Percentiles rank a stretch among this genome's conserved stretches.
These are phyloP conservation scores for Buathra laborator DNA, from an alignment of 2,888 invertebrate genomes.

Conservation along the genomic window DNA sequence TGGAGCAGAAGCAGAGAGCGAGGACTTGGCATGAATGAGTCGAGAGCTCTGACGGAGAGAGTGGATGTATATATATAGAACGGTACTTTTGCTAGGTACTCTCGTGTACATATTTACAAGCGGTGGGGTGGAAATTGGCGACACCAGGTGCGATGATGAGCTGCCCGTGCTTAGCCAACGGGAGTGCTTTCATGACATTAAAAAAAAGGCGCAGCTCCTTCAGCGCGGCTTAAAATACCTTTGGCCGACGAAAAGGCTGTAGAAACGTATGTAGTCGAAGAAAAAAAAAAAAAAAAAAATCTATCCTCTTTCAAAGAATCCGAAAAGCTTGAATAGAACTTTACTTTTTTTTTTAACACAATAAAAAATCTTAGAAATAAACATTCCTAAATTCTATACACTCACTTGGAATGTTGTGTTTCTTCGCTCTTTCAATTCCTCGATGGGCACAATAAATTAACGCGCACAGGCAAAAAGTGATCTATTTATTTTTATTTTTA, in stretches of 20 bases:
- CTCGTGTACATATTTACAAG: conserved; percentile 61
- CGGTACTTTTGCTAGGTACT: conserved; percentile 24
- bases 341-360: not conserved
- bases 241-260: not conserved
- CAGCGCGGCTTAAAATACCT: conserved; percentile 18
- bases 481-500: conserved; percentile 7
- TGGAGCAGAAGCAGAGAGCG: not conserved
- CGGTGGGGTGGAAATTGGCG: conserved; percentile 53
- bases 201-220: conserved; percentile 27
- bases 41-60: conserved; percentile 5
- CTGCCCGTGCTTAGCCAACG: conserved; percentile 31
- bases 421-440: conserved; percentile 51
- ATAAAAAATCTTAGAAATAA: not conserved
- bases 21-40: conserved; percentile 47
- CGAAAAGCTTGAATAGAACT: not conserved
- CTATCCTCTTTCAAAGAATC: not conserved
- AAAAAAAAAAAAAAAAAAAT: not conserved
- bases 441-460: conserved; percentile 48
- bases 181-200: conserved; percentile 48
- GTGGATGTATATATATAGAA: conserved; percentile 16
- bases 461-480: conserved; percentile 37
- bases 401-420: conserved; percentile 55
- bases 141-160: conserved; percentile 52
- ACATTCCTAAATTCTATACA: conserved; percentile 6
- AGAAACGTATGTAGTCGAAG: not conserved